phyloP scores from a whole-genome alignment of 2,113 vertebrate species.

The Macaca mulatta region DNA sequence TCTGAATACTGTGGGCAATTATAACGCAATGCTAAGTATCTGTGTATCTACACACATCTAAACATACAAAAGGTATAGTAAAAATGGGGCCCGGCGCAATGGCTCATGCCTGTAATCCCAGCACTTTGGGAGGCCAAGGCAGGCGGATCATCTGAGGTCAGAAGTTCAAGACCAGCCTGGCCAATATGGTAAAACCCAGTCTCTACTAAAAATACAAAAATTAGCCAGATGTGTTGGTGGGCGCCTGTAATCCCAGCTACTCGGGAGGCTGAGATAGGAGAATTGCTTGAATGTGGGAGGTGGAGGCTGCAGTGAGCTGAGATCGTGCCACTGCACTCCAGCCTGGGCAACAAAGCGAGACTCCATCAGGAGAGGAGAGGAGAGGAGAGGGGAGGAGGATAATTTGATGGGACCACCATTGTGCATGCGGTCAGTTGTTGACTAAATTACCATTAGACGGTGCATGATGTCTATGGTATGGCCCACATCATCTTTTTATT shows the following conservation, averaged over 20 bases:
- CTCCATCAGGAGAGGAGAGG: neutral
- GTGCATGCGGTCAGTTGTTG: neutral
- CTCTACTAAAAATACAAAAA: neutral
- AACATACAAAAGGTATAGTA: neutral
- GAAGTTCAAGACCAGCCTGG: neutral
- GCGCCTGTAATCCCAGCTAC: neutral
- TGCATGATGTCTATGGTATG: neutral
- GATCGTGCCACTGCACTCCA: neutral
- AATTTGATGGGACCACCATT: neutral
- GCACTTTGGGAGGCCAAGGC: neutral
- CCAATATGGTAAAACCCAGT: neutral
- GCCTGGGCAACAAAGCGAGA: neutral
- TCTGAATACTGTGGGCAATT: neutral
- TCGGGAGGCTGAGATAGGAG: neutral
- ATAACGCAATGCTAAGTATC: neutral
- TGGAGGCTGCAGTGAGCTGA: neutral
- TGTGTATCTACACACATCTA: neutral
- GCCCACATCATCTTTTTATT: neutral
- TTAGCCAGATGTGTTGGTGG: neutral
- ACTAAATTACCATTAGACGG: neutral
- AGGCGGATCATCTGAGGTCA: neutral
- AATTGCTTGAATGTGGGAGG: neutral
- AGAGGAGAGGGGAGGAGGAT: too few relatives aligned
- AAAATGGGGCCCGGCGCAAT: neutral
- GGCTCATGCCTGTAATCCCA: neutral